Evolutionary conservation across 2,888 invertebrate genomes (phyloP).

Genomic region (Flabesymbios commensalis): DNA sequence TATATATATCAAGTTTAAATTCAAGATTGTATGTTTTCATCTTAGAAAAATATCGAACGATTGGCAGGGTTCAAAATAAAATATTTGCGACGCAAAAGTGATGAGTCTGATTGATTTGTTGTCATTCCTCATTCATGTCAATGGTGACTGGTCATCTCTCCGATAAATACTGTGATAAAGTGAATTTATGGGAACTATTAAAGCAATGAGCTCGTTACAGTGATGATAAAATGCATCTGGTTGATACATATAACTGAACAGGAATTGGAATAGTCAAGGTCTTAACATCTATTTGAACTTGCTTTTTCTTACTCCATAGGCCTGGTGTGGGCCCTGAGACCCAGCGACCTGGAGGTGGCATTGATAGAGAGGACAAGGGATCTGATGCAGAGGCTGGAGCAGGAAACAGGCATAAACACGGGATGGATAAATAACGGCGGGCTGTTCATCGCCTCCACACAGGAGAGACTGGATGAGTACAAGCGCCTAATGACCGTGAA

Average conservation of each 20-base stretch:
- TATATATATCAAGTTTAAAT: no score
- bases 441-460: conserved; percentile 79
- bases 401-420: conserved; percentile 79
- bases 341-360: conserved; percentile 83
- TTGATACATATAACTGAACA: background rate
- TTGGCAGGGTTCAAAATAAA: no score
- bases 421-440: conserved; percentile 91
- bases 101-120: no score
- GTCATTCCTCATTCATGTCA: no score
- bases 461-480: conserved; percentile 82
- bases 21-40: no score
- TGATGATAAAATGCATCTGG: no score
- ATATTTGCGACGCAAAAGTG: no score
- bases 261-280: background rate
- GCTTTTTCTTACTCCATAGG: conserved; percentile 38
- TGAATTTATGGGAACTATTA: no score
- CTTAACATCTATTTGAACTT: background rate
- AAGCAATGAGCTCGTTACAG: no score
- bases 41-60: no score
- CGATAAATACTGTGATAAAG: no score
- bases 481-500: conserved; percentile 72
- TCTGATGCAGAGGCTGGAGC: conserved; percentile 70
- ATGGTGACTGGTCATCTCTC: no score
- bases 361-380: conserved; percentile 68
- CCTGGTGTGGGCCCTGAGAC: conserved; percentile 81